Conservation (phyloP, 2,797 vertebrate genomes). For the Caiman crocodilus region DNA sequence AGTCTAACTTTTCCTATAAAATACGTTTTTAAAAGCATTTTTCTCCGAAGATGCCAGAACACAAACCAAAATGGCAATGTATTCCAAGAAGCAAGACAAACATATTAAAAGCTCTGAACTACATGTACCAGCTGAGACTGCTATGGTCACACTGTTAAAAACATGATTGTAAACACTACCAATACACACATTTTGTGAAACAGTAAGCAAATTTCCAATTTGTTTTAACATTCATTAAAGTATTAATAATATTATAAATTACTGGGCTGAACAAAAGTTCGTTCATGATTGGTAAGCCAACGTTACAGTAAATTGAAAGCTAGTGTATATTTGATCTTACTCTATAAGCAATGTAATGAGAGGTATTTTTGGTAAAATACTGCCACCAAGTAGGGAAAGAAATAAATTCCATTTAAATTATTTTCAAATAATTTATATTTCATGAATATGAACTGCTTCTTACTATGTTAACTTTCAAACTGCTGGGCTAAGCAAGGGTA, state of each 20-base stretch:
- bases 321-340: neutral
- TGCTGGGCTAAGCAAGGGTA: neutral
- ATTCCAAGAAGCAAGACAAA: neutral
- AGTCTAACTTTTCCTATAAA: neutral
- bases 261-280: neutral
- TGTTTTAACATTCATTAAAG: neutral
- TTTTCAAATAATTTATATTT: neutral
- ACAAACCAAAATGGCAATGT: neutral
- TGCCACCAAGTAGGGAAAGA: constrained; percentile 51
- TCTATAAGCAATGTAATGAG: neutral
- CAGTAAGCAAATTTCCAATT: neutral
- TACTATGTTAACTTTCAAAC: neutral
- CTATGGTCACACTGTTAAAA: neutral
- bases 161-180: neutral
- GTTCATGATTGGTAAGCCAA: neutral
- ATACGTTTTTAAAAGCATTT: neutral
- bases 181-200: neutral
- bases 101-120: neutral
- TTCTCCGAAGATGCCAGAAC: neutral
- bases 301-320: neutral
- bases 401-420: neutral
- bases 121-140: neutral
- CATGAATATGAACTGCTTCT: neutral
- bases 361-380: neutral
- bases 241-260: neutral